Evolutionary conservation across 2,888 invertebrate species (phyloP), one percentile per base, ranked within the genome.

Genomic region (Pachycephus smyrnensis): DNA sequence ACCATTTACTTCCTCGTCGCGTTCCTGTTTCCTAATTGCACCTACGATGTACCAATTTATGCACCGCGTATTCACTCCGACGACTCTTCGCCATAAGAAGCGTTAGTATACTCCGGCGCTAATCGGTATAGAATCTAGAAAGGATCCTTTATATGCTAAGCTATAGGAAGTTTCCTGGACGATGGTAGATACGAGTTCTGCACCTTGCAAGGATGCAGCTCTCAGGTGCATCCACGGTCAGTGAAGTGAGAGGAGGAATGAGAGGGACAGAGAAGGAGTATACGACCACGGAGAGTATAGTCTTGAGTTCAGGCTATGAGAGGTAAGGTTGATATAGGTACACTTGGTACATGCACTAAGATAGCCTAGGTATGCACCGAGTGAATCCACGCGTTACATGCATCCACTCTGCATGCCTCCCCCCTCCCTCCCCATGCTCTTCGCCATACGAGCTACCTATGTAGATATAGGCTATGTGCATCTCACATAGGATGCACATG

Each of bases 141-240:
- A 55, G 55, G 55, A 55, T 55, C 55, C 23, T 55, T 23, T 11
- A 15, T 55, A 55, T 9, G 23, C 55, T 55, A 2, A 55, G 55
- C 55, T 55, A 55, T 55, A 55, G 55, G 55, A 55, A 55, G 55
- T 55, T 55, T 55, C 55, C 23, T 23, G 55, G 55, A 55, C 55
- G 55, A 55, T 55, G 9, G 55, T 55, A 55, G 55, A 55, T 55
- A 55, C 55, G 23, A 55, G 55, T 55, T 55, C 23, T 55, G 23
- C 55, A 55, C 55, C 55, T 55, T 55, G 55, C 73, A 30, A 73
- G 36, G 32, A 35, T 73, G 73, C 32, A 73, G 12, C 36, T 35
- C 35, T 68, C 75, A 75, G 75, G 75, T 75, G 75, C 75, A 75
- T 68, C 75, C 75, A 31, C 75, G 31, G 30, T 35, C 36, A 31